phyloP scores from a whole-genome alignment of 1,140 invertebrate species.

The Musca domestica region DNA sequence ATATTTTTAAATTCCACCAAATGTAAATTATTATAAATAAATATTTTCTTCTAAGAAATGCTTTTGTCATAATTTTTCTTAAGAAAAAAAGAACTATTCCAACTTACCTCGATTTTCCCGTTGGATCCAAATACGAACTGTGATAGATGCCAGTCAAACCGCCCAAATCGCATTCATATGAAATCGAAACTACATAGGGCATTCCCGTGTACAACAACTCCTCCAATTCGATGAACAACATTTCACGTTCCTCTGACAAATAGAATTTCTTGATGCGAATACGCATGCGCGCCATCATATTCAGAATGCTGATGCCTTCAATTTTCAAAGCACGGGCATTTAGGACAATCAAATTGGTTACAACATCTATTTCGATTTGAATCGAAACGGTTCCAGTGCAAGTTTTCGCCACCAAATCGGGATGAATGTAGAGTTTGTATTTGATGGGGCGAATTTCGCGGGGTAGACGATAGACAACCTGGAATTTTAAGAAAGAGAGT shows the following conservation, averaged over 20 bases:
- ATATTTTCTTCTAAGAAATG: too few relatives aligned
- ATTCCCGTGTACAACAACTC: slow-evolving; percentile 34
- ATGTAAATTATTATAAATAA: too few relatives aligned
- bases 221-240: slow-evolving; percentile 40
- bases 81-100: too few relatives aligned
- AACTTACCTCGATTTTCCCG: slow-evolving; percentile 36
- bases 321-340: slow-evolving; percentile 61
- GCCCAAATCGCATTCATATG: slow-evolving; percentile 34
- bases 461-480: slow-evolving; percentile 63
- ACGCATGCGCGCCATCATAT: slow-evolving; percentile 49
- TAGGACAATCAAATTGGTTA: slow-evolving; percentile 63
- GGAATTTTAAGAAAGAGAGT: not conserved
- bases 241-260: slow-evolving; percentile 30
- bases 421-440: slow-evolving; percentile 74
- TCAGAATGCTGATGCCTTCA: slow-evolving; percentile 38
- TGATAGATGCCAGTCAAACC: slow-evolving; percentile 37
- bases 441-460: slow-evolving; percentile 65
- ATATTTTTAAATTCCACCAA: too few relatives aligned
- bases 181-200: slow-evolving; percentile 42
- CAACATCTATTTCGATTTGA: slow-evolving; percentile 58
- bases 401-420: slow-evolving; percentile 66
- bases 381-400: slow-evolving; percentile 69
- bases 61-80: too few relatives aligned
- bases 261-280: slow-evolving; percentile 36
- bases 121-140: slow-evolving; percentile 34